Conservation (phyloP, 2,113 vertebrate species). For the Hassar affinis region DNA sequence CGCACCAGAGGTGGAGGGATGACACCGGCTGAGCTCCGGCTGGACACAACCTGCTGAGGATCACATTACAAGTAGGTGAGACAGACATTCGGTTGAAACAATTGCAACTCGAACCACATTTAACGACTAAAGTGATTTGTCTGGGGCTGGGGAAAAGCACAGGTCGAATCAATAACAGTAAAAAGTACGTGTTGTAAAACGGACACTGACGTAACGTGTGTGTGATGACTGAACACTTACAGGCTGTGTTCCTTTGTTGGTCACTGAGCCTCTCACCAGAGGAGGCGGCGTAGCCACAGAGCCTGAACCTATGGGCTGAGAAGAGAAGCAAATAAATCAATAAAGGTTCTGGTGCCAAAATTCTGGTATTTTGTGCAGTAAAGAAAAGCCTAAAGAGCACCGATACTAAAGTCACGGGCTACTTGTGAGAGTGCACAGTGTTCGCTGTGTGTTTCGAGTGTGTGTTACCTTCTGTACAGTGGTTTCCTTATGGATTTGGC, state of each 20-base stretch:
- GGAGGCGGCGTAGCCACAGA: constrained; percentile 84
- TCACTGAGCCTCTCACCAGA: constrained; percentile 82
- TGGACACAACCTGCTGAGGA: constrained; percentile 69
- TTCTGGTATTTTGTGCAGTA: background rate
- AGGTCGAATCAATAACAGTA: background rate
- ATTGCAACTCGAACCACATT: background rate
- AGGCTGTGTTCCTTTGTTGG: constrained; percentile 83
- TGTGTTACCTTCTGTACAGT: constrained; percentile 80
- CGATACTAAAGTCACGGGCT: background rate
- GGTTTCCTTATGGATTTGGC: constrained; percentile 90
- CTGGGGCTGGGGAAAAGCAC: background rate
- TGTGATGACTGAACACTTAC: constrained; percentile 65
- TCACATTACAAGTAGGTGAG: background rate
- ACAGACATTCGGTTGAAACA: background rate
- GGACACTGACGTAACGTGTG: background rate
- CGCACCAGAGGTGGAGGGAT: constrained; percentile 91
- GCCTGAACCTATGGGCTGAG: constrained; percentile 77
- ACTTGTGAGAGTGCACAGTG: background rate
- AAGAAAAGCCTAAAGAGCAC: background rate
- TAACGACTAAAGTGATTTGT: background rate
- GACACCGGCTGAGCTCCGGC: constrained; percentile 78
- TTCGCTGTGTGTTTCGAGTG: background rate
- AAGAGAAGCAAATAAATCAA: constrained; percentile 9
- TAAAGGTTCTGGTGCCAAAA: background rate
- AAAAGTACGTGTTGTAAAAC: background rate